phyloP scores from a whole-genome alignment of 2,797 vertebrate genomes.

The Pseudomugil gertrudae region DNA sequence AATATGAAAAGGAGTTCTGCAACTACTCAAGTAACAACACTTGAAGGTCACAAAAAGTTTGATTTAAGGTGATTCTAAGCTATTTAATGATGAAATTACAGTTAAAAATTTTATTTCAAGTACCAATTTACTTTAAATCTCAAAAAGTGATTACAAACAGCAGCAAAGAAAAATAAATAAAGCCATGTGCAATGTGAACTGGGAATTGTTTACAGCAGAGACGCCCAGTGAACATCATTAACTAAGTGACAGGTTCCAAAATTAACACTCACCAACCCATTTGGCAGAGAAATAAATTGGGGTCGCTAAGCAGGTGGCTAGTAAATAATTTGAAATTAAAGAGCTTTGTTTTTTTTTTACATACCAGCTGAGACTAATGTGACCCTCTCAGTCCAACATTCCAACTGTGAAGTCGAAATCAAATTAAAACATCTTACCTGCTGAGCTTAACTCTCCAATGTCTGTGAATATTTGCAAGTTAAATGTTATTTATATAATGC shows the following conservation, averaged over 20 bases:
- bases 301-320: not conserved
- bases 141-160: not conserved
- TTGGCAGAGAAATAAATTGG: not conserved
- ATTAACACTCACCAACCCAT: not conserved
- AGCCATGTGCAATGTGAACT: not conserved
- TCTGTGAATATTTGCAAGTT: not conserved
- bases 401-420: not conserved
- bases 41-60: constrained; percentile 44
- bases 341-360: constrained; percentile 1
- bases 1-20: not conserved
- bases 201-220: constrained; percentile 1
- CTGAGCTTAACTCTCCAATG: not conserved
- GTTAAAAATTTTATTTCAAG: not conserved
- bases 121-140: not conserved
- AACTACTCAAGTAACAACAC: not conserved
- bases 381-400: not conserved
- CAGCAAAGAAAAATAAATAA: not conserved
- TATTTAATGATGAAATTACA: not conserved
- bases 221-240: not conserved
- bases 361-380: not conserved
- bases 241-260: not conserved
- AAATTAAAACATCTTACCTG: not conserved
- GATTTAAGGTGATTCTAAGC: not conserved
- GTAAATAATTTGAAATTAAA: not conserved
- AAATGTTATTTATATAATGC: not conserved